Evolutionary conservation across 2,888 invertebrate species (phyloP).

Genomic region (Parnassius orleans): DNA sequence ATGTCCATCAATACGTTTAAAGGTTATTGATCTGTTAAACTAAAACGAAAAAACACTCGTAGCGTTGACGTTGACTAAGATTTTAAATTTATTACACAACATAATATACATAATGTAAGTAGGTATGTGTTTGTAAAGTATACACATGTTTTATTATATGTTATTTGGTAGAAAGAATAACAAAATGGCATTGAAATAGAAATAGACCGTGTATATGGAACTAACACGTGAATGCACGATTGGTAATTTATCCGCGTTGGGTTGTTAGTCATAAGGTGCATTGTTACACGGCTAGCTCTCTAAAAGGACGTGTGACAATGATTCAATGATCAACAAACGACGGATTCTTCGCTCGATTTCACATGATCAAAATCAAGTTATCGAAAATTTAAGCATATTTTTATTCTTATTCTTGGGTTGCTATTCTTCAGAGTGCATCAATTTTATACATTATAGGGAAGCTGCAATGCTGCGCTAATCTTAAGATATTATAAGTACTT

Average conservation of each 20-base stretch:
- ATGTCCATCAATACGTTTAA: constrained; percentile 12
- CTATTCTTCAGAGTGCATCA: too few relatives aligned
- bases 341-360: not conserved
- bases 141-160: not conserved
- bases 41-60: not conserved
- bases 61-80: not conserved
- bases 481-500: too few relatives aligned
- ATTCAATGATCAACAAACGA: constrained; percentile 25
- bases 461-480: too few relatives aligned
- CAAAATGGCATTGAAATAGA: constrained; percentile 8
- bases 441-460: too few relatives aligned
- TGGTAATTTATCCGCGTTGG: constrained; percentile 28
- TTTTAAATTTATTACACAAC: too few relatives aligned
- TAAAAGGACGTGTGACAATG: constrained; percentile 27
- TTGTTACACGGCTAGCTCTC: constrained; percentile 28
- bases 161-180: constrained; percentile 2
- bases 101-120: not conserved
- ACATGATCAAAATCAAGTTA: not conserved
- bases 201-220: constrained; percentile 5
- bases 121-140: not conserved
- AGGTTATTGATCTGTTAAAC: constrained; percentile 11
- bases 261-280: constrained; percentile 33
- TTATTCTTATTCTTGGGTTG: too few relatives aligned
- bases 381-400: too few relatives aligned
- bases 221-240: constrained; percentile 16